These are phyloP conservation scores for Chrysopa pallens DNA, from an alignment of 1,140 invertebrate species.

Conservation along the genomic window DNA sequence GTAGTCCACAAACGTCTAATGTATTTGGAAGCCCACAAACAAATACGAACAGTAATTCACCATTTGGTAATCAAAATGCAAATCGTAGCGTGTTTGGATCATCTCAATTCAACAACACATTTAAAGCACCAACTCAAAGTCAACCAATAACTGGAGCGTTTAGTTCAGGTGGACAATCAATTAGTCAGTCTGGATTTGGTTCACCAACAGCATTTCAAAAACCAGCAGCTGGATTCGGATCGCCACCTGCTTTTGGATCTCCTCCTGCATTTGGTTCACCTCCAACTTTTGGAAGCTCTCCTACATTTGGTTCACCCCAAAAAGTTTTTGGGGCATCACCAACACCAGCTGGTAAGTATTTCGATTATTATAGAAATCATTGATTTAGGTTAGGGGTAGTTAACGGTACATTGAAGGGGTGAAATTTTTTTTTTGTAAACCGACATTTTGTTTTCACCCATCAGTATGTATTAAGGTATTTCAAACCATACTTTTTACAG, in stretches of 20 bases:
- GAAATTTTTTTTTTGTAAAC: no score
- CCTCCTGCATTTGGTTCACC: conserved; percentile 24
- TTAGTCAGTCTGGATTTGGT: conserved; percentile 24
- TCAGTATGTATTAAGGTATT: no score
- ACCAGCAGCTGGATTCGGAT: conserved; percentile 23
- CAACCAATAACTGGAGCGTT: conserved; percentile 5
- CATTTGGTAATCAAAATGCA: background rate
- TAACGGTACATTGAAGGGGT: background rate
- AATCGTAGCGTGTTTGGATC: background rate
- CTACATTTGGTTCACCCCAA: conserved; percentile 26
- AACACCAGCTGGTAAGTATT: no score
- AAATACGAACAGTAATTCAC: background rate
- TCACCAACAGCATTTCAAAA: conserved; percentile 16
- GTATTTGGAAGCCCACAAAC: background rate
- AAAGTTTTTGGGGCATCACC: conserved; percentile 24
- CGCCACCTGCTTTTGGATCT: conserved; percentile 26
- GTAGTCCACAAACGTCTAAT: conserved; percentile 1
- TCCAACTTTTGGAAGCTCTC: conserved; percentile 28
- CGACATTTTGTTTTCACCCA: no score
- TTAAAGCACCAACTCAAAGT: background rate
- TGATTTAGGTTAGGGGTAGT: no score
- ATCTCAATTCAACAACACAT: background rate
- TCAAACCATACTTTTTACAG: no score
- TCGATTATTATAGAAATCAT: no score
- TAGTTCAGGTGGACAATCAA: conserved; percentile 10